Conservation (phyloP, 2,113 vertebrate genomes). For the Chionis minor region DNA sequence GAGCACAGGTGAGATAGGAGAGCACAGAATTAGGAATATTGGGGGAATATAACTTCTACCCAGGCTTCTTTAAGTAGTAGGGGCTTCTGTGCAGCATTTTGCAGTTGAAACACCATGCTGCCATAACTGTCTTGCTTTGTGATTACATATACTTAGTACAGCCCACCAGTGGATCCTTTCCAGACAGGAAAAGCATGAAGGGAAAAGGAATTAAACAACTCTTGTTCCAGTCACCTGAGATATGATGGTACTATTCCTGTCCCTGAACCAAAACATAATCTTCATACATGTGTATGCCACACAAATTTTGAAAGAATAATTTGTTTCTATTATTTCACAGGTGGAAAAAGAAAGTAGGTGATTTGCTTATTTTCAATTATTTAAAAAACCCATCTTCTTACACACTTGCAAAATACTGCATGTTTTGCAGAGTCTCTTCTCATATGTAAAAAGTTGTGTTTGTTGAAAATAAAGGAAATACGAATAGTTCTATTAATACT, state of each 20-base stretch:
- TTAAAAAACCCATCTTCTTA: not conserved
- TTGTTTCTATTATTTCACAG: not conserved
- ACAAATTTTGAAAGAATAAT: not conserved
- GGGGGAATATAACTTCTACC: not conserved
- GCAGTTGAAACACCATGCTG: not conserved
- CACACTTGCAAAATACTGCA: not conserved
- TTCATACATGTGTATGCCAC: not conserved
- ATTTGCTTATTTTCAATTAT: not conserved
- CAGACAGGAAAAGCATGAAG: not conserved
- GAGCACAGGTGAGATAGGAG: not conserved
- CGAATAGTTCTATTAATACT: not conserved
- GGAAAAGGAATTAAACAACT: not conserved
- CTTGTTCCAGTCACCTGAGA: not conserved
- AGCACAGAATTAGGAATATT: not conserved
- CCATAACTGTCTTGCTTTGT: not conserved
- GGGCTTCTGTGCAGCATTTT: not conserved
- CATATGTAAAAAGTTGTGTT: not conserved
- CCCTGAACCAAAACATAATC: not conserved
- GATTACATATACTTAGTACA: not conserved
- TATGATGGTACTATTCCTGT: not conserved
- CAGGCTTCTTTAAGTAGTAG: not conserved
- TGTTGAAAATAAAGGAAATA: not conserved
- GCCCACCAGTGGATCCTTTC: not conserved
- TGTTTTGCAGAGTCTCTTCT: not conserved
- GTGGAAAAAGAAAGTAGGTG: not conserved